Base-by-base conservation (phyloP, 2,113 vertebrate species). In the Nerophis lumbriciformis region DNA sequence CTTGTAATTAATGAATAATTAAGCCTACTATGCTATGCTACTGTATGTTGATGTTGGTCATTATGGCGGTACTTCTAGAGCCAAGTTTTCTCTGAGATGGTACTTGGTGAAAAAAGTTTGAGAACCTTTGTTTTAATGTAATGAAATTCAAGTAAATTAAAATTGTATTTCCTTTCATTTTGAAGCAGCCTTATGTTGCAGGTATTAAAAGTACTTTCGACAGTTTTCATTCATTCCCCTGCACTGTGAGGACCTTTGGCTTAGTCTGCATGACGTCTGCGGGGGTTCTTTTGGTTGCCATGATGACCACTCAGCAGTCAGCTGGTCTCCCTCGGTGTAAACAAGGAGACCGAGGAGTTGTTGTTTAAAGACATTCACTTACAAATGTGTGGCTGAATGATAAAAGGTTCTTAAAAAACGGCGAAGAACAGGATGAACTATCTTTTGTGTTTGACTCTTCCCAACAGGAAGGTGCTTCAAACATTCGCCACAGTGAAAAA, bases 361-460 rank as follows among this genome's bases (percentile, higher is more conserved):
- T 56, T 53, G 51, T 35, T 11, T 28, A 14, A 36, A 53, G 51
- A 21, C 51, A 53, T 53, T 53, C 51, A 53, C 51, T 53, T 53
- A 13, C 28, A 28, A 53, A 53, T 12, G 19, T 28, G 8, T 42
- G 35, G 28, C 35, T 53, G 51, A 53, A 53, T 53, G 21, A 28
- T 16, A 38, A 39, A 39, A 39, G 53, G 15, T 39, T 39, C 16
- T 35, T 2, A 37, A 56, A 56, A 16, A 36, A 14, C 54, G 5
- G 28, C 35, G 28, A 53, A 14, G 51, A 53, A 28, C 28, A 14
- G 51, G 19, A 53, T 28, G 51, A 21, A 36, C 35, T 53, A 6
- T 35, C 28, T 12, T 14, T 53, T 53, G 21, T 53, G 21, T 28
- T 53, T 12, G 19, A 53, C 19, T 53, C 50, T 52, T 52, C 28